Percentiles rank a stretch among this genome's conserved stretches.
Conservation (phyloP, 2,888 invertebrate species). For the Scotopteryx bipunctaria region DNA sequence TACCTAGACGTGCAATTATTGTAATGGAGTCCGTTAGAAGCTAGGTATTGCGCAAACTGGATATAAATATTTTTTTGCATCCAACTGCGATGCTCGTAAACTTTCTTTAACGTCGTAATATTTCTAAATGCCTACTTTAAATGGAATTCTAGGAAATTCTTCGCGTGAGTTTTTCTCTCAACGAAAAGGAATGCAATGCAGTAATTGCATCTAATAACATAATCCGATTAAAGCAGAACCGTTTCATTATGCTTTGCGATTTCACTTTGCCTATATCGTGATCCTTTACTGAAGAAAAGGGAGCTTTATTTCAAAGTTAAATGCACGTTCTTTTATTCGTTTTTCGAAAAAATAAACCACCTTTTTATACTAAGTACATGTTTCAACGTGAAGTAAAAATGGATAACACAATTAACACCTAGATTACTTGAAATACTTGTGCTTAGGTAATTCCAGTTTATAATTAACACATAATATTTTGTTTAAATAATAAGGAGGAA, state of each 20-base stretch:
- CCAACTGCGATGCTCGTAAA: neutral
- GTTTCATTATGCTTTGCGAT: neutral
- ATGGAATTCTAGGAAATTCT: neutral
- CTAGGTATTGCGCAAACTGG: constrained; percentile 8
- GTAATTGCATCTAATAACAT: constrained; percentile 4
- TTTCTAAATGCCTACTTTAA: neutral
- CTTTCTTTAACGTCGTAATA: constrained; percentile 1
- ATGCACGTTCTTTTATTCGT: no score
- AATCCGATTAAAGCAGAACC: constrained; percentile 3
- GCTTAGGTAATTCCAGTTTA: no score
- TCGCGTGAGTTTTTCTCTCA: neutral
- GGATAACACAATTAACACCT: no score
- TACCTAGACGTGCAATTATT: constrained; percentile 13
- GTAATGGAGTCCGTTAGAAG: constrained; percentile 13
- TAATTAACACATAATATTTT: no score
- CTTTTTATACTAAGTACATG: no score
- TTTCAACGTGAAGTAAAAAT: no score
- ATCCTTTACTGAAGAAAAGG: neutral
- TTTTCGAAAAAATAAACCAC: no score
- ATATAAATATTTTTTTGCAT: constrained; percentile 1
- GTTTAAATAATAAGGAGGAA: no score
- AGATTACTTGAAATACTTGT: no score
- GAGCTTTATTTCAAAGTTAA: no score
- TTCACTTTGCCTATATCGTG: neutral
- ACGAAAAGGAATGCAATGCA: constrained; percentile 4